These are phyloP conservation scores for Tipula helvola DNA, from an alignment of 2,888 invertebrate genomes.

Conservation along the genomic window DNA sequence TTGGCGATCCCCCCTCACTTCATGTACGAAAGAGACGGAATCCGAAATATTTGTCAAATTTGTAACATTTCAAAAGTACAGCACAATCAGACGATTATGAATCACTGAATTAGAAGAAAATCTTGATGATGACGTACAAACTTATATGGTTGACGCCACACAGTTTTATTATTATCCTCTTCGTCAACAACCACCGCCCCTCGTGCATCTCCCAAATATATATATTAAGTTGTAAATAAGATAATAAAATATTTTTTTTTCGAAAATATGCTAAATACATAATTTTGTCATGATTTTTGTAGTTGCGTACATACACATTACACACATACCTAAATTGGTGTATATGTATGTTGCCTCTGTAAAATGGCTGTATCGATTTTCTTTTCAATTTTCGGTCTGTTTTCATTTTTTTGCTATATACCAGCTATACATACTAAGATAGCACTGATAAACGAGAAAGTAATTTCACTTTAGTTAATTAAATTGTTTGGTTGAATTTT, in stretches of 20 bases:
- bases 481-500: neutral
- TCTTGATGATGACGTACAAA: neutral
- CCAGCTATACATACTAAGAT: neutral
- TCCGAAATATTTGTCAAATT: neutral
- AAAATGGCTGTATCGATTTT: constrained; percentile 4
- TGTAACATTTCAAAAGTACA: neutral
- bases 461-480: neutral
- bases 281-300: neutral
- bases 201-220: neutral
- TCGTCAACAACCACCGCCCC: neutral
- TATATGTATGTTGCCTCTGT: neutral
- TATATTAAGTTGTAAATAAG: neutral
- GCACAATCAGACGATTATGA: neutral
- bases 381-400: neutral
- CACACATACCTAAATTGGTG: neutral
- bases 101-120: neutral
- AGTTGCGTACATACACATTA: neutral
- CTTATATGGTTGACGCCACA: neutral
- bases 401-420: neutral
- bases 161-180: neutral
- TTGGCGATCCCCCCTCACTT: too few species aligned
- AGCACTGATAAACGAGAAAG: neutral
- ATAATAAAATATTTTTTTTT: neutral
- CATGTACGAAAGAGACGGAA: too few species aligned
- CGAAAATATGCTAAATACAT: neutral